Evolutionary conservation across 2,888 invertebrate genomes (phyloP).

Genomic region (Tetragnatha montana): DNA sequence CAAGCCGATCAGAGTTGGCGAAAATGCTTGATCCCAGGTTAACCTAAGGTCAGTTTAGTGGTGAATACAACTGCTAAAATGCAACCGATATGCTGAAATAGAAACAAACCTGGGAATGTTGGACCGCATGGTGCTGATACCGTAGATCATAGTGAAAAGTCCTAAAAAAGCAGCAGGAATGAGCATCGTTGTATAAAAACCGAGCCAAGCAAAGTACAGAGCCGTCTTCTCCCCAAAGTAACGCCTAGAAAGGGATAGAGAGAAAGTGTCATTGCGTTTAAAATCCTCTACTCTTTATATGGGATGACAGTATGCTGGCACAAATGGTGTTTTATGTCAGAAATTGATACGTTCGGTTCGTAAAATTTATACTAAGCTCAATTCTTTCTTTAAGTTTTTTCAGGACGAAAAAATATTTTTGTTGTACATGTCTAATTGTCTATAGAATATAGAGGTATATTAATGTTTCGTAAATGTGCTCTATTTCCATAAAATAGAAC

Average conservation of each 20-base stretch:
- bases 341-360: background rate
- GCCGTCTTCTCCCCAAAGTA: slow-evolving; percentile 96
- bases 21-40: no score
- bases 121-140: slow-evolving; percentile 85
- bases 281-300: background rate
- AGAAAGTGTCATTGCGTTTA: background rate
- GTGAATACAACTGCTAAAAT: no score
- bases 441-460: no score
- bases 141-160: slow-evolving; percentile 89
- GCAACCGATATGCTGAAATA: no score
- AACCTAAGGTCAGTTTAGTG: no score
- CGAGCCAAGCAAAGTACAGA: slow-evolving; percentile 93
- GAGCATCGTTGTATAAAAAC: slow-evolving; percentile 92
- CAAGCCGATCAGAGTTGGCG: no score
- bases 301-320: background rate
- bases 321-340: background rate
- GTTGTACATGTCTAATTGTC: no score
- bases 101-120: slow-evolving; percentile 83
- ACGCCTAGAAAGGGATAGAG: slow-evolving; percentile 78
- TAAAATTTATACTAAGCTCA: background rate
- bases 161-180: slow-evolving; percentile 91
- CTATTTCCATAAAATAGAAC: no score
- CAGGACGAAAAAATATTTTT: no score
- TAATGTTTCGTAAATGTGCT: no score
- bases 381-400: background rate